These are phyloP conservation scores for Anoplophora glabripennis DNA, from an alignment of 1,140 invertebrate genomes.

Conservation along the genomic window DNA sequence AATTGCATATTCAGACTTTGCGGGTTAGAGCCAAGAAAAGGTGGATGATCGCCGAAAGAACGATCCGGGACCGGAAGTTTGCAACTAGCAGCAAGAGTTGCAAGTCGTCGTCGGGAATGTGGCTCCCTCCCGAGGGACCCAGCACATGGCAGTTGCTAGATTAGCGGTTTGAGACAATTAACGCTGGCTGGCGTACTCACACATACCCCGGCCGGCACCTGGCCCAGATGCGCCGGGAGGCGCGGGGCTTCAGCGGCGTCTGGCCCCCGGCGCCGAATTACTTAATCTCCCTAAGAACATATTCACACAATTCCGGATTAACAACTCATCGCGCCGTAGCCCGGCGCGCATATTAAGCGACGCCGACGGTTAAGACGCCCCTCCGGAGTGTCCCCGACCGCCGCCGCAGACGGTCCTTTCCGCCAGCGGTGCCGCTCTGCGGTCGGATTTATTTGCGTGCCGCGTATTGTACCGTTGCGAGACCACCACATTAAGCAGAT, in stretches of 20 bases:
- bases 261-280: conserved; percentile 24
- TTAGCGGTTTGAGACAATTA: conserved; percentile 37
- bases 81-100: too few relatives aligned
- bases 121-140: too few relatives aligned
- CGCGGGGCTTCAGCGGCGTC: conserved; percentile 19
- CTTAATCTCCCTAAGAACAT: conserved; percentile 29
- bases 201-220: too few relatives aligned
- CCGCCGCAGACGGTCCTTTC: background rate
- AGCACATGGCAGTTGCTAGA: conserved; percentile 32
- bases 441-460: too few relatives aligned
- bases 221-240: background rate
- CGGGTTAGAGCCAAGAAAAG: too few relatives aligned
- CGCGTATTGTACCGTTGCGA: too few relatives aligned
- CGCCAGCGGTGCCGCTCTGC: background rate
- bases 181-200: conserved; percentile 12
- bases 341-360: conserved; percentile 19
- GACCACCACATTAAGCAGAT: too few relatives aligned
- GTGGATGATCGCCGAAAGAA: too few relatives aligned
- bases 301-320: conserved; percentile 32
- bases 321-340: conserved; percentile 19
- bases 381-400: background rate
- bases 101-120: too few relatives aligned
- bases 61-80: too few relatives aligned
- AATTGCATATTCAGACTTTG: too few relatives aligned
- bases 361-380: background rate